Evolutionary conservation across 2,888 invertebrate genomes (phyloP), one percentile per base, ranked within the genome.

Genomic region (Agriopis marginaria): DNA sequence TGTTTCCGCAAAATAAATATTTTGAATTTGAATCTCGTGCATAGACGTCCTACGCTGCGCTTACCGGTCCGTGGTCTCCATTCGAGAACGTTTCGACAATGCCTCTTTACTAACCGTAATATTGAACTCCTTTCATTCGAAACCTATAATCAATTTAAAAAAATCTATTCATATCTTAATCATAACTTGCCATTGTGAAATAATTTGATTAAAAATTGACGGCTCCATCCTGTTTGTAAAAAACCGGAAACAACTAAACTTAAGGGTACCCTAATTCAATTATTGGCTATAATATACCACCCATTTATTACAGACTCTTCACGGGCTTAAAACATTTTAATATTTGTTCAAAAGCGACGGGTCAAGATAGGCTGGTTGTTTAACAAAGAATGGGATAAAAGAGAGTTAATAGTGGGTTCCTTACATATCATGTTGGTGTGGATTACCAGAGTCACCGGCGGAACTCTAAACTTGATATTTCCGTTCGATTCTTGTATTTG

Each of bases 141-240:
- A 66, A 42, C 56, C 51, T 58, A 66, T 73, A 61, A 73, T 73
- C 70, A 66, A 72, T 72, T 17, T 39, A 68, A 70, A 23, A n/a
- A 44, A 63, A 68, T 72, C 66, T 63, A 75, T 70, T 17, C 40
- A 81, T 77, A 66, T 50, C 77, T 77, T 84, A 89, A 90, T 91
- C 91, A 91, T 91, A 91, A 90, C 82, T 79, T 66, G 17, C 79
- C 68, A 76, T 88, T 91, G 81, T 85, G 49, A 72, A 72, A 83
- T 77, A 91, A 92, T 92, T 92, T 91, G 89, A 92, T 92, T 92
- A 92, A 91, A 89, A 86, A 89, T 89, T 92, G 91, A 92, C 91
- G 77, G 83, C 85, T 88, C 77, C 87, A 88, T 92, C 91, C 91
- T 89, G 90, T 85, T 72, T 69, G 68, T 76, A 82, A 78, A 82